Evolutionary conservation across 2,113 vertebrate species (phyloP), one percentile per base, ranked within the genome.

Genomic region (Ranitomeya variabilis): DNA sequence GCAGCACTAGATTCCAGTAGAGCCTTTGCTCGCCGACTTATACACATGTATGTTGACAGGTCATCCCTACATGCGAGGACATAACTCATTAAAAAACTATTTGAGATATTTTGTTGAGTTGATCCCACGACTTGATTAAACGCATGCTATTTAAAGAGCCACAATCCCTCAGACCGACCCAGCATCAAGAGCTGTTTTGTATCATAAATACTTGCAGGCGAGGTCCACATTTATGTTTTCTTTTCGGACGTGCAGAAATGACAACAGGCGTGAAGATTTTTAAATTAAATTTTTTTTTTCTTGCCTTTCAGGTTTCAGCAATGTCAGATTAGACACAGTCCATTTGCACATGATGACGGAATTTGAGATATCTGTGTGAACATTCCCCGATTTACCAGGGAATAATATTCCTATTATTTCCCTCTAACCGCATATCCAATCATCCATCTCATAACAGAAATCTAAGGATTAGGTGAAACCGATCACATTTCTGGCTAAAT

Each of bases 101-200:
- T 37, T 52, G 21, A 83, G 14, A 52, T 51, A 52, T 83, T 83
- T 83, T 83, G 19, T 83, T 62, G 80, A 78, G 23, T 82, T 82
- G 55, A 14, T 26, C 16, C 37, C 55, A 80, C 14, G 31, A 80
- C 78, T 31, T 15, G 54, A 52, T 80, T 7, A 55, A 14, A 62
- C 16, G 21, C 59, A 45, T 21, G 15, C 57, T 82, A 45, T 37
- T 64, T 62, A 82, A 82, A 82, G 80, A 59, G 31, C 15, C 26
- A 18, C 57, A 10, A 59, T 2, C 59, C 45, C 67, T n/a, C 6
- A 7, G 26, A 59, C 59, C 6, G 16, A 52, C 7, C n/a, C n/a
- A 5, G 1, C 57, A 37, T 62, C 16, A 37, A 82, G 19, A 82
- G 31, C 19, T 6, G 31, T 21, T 45, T 82, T 51, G 59, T 64